These are phyloP conservation scores for Drosophila pachea DNA, from an alignment of 1,140 invertebrate species.

Conservation along the genomic window DNA sequence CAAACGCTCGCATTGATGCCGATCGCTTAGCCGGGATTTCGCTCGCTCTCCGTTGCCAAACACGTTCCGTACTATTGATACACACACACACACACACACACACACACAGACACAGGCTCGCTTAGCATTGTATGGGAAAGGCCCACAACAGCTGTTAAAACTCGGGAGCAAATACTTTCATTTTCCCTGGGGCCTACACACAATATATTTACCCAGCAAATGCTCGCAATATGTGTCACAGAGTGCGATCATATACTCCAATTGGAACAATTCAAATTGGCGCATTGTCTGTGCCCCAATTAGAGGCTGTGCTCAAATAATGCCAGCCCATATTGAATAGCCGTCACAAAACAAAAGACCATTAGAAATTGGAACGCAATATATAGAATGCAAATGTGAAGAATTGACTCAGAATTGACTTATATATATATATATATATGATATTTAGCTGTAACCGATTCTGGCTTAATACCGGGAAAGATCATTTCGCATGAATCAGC, in stretches of 20 bases:
- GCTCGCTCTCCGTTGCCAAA: not conserved
- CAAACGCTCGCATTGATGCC: not conserved
- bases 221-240: constrained; percentile 13
- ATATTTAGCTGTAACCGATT: no score
- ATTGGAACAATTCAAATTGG: not conserved
- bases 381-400: no score
- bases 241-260: not conserved
- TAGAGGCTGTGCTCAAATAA: no score
- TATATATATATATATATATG: no score
- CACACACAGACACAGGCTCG: not conserved
- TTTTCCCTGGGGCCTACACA: no score
- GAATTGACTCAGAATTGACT: no score
- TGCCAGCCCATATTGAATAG: no score
- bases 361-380: no score
- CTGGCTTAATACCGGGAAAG: no score
- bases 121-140: constrained; percentile 45
- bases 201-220: constrained; percentile 4
- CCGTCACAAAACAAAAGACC: no score
- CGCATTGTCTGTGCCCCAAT: no score
- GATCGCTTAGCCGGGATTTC: not conserved
- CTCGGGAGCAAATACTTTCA: constrained; percentile 4
- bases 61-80: constrained; percentile 10
- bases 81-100: not conserved
- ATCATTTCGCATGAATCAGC: no score
- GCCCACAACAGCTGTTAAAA: constrained; percentile 54